Base-by-base conservation (phyloP, 37 sponge, comb jelly and placozoan genomes). In the Amphimedon queenslandica region DNA sequence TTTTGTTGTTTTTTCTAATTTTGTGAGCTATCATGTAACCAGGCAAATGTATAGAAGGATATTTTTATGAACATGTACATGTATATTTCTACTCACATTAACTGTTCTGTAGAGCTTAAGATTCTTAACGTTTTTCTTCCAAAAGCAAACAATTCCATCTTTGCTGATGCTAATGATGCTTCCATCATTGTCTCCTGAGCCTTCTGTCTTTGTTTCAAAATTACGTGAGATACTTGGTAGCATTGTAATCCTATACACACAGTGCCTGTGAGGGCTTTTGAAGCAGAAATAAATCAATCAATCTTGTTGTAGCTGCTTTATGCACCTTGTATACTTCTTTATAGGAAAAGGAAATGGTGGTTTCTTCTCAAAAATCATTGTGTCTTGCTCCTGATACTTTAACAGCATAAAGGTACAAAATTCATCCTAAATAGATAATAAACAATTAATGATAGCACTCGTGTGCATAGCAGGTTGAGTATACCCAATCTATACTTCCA, bases 371-470 rank as follows among this genome's bases (percentile, higher is more conserved):
- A 80, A 74, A 25, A 55, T 76, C 97, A 96, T 96, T 18, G 64
- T 39, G 11, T 91, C 85, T 65, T 80, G 82, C 73, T 96, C 97
- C 77, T 96, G 90, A 66, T 92, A 96, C 69, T 89, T 90, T 31
- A 92, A 70, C 32, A 96, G 55, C 93, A 96, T 91, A 80, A 89
- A 92, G n/a, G 93, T 92, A 64, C 97, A 96, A 64, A 96, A 96
- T 72, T 96, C 90, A 70, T 96, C 90, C 90, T 89, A 70, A 32
- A 55, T 13, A 13, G 51, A 18, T 47, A n/a, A n/a, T 47, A 13
- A 60, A 60, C 5, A 60, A 25, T 47, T 8, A 18, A 47, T 47
- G 13, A 18, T 18, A 18, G 13, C 53, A 47, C 53, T 18, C 8
- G 53, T 8, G 53, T 47, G 53, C 53, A 18, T 18, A 47, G 53